phyloP scores from a whole-genome alignment of 2,888 invertebrate genomes.

The Hipparchia semele region DNA sequence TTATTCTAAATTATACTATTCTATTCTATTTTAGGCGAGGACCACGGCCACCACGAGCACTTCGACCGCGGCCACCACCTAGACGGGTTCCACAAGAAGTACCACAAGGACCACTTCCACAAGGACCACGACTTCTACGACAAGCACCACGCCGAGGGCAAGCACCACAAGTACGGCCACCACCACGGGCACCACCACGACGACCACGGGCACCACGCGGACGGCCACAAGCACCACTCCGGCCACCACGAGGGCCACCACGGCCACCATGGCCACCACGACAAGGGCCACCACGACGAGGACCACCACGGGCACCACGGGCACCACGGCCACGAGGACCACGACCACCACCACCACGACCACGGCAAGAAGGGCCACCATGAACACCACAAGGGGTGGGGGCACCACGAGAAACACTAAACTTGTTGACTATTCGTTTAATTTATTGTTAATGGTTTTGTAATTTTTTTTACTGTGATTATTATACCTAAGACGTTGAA shows the following conservation, averaged over 20 bases:
- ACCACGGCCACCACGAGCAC: conserved; percentile 14
- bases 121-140: conserved; percentile 95
- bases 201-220: conserved; percentile 90
- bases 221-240: conserved; percentile 90
- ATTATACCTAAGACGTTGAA: conserved; percentile 10
- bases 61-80: conserved; percentile 12
- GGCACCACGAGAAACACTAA: conserved; percentile 79
- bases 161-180: conserved; percentile 91
- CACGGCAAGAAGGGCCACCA: conserved; percentile 91
- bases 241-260: conserved; percentile 90
- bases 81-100: conserved; percentile 78
- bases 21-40: background rate
- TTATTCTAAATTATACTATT: background rate
- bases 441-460: conserved; percentile 38
- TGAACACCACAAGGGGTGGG: conserved; percentile 88
- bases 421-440: conserved; percentile 35
- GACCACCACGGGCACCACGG: conserved; percentile 91
- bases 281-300: conserved; percentile 91
- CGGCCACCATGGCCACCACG: conserved; percentile 90
- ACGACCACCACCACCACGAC: conserved; percentile 88
- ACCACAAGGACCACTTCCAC: conserved; percentile 93
- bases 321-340: conserved; percentile 90
- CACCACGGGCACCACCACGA: conserved; percentile 88
- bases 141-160: conserved; percentile 92
- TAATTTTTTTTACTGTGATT: conserved; percentile 34